Evolutionary conservation across 2,888 invertebrate species (phyloP), one percentile per base, ranked within the genome.

Genomic region (Dryobota labecula): DNA sequence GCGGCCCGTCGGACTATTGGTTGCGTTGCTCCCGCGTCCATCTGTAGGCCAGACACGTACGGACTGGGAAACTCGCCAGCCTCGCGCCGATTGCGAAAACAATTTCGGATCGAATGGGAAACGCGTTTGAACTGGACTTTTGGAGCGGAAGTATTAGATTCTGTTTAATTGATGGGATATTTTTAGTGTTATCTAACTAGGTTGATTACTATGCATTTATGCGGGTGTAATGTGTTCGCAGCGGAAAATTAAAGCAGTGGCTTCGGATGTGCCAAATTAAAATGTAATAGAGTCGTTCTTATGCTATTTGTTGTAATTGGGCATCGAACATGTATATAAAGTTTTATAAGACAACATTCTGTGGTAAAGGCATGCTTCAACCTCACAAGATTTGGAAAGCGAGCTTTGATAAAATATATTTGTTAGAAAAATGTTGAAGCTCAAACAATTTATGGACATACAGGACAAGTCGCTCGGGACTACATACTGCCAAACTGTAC

Each of bases 1-100:
- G 73, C 73, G 79, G 79, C 68, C 80, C 75, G 75, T 56, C 83
- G 68, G 78, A 70, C 78, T 75, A 80, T 78, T 78, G 78, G 80
- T 63, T 60, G 62, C 74, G 61, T 49, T 45, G 65, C 38, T 58
- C 49, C 64, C 60, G 58, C 57, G 70, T 76, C 76, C 78, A 83
- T 87, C 82, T 75, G 87, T 76, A 89, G 61, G 70, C 87, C 33
- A 73, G 67, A 81, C 89, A 90, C 89, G 89, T 89, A 85, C 73
- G 8, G 58, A 71, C 75, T 84, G 86, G 88, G 88, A 86, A 83
- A 69, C 81, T 81, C 82, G 88, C 90, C 88, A 87, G 86, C 69
- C 72, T 73, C 78, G 80, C 78, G 80, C 85, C 86, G 86, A 86
- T 86, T 85, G 86, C 73, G 84, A 87, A 88, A 88, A 88, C 88